Conservation (phyloP, 2,888 invertebrate species). For the Apodemia zela region DNA sequence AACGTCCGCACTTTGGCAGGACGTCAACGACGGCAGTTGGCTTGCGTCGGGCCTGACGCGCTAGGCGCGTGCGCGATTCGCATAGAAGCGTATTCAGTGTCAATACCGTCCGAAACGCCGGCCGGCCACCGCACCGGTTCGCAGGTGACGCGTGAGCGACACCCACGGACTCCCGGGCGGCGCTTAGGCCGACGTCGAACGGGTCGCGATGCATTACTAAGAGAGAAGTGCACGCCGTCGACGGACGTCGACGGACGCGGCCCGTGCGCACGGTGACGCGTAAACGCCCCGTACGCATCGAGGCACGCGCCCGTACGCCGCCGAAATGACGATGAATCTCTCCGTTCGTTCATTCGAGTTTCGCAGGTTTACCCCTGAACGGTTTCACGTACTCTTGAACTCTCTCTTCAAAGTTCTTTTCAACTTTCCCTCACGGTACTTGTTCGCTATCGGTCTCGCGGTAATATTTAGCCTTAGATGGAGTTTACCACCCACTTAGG, state of each 20-base stretch:
- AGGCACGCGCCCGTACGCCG: constrained; percentile 38
- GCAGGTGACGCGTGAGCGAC: constrained; percentile 24
- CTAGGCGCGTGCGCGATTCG: constrained; percentile 42
- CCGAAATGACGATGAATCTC: constrained; percentile 54
- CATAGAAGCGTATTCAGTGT: constrained; percentile 23
- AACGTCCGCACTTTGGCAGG: constrained; percentile 47
- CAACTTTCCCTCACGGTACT: constrained; percentile 86
- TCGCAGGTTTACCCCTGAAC: constrained; percentile 80
- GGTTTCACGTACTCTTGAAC: constrained; percentile 75
- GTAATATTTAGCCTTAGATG: constrained; percentile 81
- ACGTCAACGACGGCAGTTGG: constrained; percentile 41
- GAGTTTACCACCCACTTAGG: constrained; percentile 82
- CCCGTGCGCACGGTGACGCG: constrained; percentile 37
- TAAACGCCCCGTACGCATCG: constrained; percentile 32
- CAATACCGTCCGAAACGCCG: constrained; percentile 34
- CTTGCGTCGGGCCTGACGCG: constrained; percentile 50
- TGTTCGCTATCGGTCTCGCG: constrained; percentile 84
- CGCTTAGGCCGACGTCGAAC: constrained; percentile 65
- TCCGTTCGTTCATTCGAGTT: constrained; percentile 71
- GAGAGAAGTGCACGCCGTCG: constrained; percentile 51
- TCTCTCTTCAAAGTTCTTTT: constrained; percentile 85
- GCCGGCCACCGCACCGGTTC: constrained; percentile 38
- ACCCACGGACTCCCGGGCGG: constrained; percentile 41
- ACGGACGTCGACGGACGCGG: constrained; percentile 38
- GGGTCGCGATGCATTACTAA: constrained; percentile 78